Conservation (phyloP, 2,797 vertebrate genomes). For the Myotis vivesi region DNA sequence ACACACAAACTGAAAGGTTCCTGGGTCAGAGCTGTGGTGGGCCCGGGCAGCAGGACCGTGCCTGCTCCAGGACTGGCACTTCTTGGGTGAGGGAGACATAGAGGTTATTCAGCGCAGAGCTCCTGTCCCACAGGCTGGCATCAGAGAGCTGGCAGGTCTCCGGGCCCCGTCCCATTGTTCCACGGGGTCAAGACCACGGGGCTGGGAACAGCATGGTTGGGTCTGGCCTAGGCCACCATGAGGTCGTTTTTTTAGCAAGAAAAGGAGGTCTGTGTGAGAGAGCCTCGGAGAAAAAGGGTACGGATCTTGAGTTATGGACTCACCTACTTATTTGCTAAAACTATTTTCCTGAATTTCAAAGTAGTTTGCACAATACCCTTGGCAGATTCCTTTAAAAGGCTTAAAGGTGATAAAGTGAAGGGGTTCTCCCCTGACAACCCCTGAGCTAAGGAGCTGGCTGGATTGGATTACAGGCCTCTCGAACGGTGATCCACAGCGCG, state of each 20-base stretch:
- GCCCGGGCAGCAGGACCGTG: background rate
- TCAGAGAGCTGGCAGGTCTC: background rate
- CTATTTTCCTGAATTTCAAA: background rate
- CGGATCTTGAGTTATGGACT: background rate
- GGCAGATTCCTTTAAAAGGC: conserved; percentile 63
- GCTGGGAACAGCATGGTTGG: background rate
- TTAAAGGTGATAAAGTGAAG: conserved; percentile 61
- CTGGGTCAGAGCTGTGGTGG: background rate
- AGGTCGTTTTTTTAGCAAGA: background rate
- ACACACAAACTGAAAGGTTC: background rate
- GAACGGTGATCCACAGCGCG: conserved; percentile 98
- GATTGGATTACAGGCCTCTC: conserved; percentile 91
- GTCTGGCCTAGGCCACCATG: background rate
- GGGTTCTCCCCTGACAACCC: conserved; percentile 78
- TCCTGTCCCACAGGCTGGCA: background rate
- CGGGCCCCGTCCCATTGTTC: background rate
- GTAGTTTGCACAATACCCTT: background rate
- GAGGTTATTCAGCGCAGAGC: background rate
- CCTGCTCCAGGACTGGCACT: background rate
- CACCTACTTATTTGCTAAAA: background rate
- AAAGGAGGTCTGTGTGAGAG: background rate
- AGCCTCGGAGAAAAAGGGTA: background rate
- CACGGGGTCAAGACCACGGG: background rate
- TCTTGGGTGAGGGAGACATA: background rate
- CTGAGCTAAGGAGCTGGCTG: conserved; percentile 76